Evolutionary conservation across 2,797 vertebrate species (phyloP).

Genomic region (Notamacropus eugenii): DNA sequence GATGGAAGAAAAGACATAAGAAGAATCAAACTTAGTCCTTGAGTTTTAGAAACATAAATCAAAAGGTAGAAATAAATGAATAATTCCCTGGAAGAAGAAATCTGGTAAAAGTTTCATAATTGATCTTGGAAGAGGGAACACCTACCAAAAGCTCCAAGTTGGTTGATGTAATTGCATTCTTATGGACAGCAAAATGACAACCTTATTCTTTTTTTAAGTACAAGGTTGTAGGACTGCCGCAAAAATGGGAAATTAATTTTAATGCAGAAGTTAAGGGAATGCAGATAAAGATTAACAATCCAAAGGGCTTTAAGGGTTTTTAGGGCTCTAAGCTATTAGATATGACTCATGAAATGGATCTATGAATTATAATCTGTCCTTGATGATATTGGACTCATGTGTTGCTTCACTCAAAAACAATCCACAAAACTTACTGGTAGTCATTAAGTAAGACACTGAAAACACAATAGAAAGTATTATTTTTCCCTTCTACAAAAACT

Average conservation of each 20-base stretch:
- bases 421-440: background rate
- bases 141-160: background rate
- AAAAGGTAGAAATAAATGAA: background rate
- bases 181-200: background rate
- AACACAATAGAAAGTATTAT: constrained; percentile 35
- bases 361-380: constrained; percentile 3
- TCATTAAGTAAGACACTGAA: constrained; percentile 26
- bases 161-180: background rate
- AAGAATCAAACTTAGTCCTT: background rate
- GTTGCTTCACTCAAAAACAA: background rate
- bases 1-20: background rate
- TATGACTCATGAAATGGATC: background rate
- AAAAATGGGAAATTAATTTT: background rate
- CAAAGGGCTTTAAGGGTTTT: constrained; percentile 3
- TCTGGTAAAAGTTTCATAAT: background rate
- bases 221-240: background rate
- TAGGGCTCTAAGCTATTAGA: background rate
- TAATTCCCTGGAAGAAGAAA: background rate
- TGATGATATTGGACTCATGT: constrained; percentile 12
- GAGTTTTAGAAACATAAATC: background rate
- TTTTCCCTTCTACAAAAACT: constrained; percentile 43
- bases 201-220: background rate
- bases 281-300: background rate
- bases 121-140: background rate
- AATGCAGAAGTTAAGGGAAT: background rate